phyloP scores from a whole-genome alignment of 2,888 invertebrate genomes.

The Platerodrilus igneus region DNA sequence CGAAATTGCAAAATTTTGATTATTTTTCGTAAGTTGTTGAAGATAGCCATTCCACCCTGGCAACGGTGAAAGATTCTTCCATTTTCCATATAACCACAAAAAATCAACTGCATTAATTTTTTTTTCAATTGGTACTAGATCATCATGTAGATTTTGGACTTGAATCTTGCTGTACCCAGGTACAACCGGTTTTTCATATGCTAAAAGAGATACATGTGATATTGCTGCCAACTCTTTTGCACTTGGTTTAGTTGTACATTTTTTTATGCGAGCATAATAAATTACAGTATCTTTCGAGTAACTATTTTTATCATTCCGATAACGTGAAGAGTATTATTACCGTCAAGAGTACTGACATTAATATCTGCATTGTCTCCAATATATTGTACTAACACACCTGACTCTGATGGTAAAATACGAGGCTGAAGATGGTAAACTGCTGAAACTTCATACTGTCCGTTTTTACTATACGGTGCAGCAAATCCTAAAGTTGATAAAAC shows the following conservation, averaged over 20 bases:
- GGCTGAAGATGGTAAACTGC: conserved; percentile 36
- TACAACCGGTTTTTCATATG: conserved; percentile 33
- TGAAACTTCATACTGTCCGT: conserved; percentile 34
- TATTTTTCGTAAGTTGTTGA: conserved; percentile 16
- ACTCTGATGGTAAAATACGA: conserved; percentile 38
- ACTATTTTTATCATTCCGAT: conserved; percentile 23
- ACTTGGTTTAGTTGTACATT: no score
- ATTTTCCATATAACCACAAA: conserved; percentile 34
- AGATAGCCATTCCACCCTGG: conserved; percentile 35
- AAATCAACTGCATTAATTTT: conserved; percentile 24
- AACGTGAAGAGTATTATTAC: conserved; percentile 25
- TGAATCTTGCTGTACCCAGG: conserved; percentile 28
- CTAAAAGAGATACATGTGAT: no score
- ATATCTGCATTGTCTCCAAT: conserved; percentile 28
- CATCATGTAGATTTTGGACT: conserved; percentile 19
- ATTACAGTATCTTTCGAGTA: conserved; percentile 26
- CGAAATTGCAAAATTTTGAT: conserved; percentile 8
- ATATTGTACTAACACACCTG: conserved; percentile 37
- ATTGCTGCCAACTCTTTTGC: no score
- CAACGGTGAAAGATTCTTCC: conserved; percentile 19
- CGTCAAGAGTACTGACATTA: conserved; percentile 20
- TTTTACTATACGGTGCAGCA: conserved; percentile 34
- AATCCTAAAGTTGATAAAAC: conserved; percentile 38
- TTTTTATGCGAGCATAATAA: conserved; percentile 32
- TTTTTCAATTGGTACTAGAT: conserved; percentile 18